Percentiles rank a stretch among this genome's conserved stretches.
These are phyloP conservation scores for Orchestia grillus DNA, from an alignment of 1,140 invertebrate species.

Conservation along the genomic window DNA sequence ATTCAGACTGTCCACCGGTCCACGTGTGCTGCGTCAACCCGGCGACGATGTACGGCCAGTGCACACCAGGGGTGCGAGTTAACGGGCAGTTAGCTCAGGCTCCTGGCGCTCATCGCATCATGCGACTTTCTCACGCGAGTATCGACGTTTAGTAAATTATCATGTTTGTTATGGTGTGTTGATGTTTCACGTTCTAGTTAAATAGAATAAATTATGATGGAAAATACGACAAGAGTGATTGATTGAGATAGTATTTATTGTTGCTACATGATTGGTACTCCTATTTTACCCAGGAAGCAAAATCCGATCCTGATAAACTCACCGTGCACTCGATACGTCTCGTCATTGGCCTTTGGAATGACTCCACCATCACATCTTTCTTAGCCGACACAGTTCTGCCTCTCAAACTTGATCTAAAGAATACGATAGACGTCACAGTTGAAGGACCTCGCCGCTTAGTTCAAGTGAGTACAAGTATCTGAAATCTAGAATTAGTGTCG, in stretches of 20 bases:
- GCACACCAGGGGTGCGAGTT: background rate
- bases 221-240: background rate
- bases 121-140: too few species aligned
- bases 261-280: background rate
- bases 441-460: background rate
- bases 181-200: too few species aligned
- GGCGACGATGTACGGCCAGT: background rate
- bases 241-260: background rate
- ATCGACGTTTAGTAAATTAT: background rate
- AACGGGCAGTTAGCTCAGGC: background rate
- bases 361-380: background rate
- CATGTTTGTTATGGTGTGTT: background rate
- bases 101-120: too few species aligned
- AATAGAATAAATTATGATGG: background rate
- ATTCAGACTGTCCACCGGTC: background rate
- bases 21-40: background rate
- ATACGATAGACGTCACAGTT: background rate
- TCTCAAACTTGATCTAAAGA: slow-evolving; percentile 3
- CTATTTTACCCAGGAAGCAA: background rate
- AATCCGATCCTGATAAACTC: background rate
- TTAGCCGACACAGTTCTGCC: background rate
- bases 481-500: background rate
- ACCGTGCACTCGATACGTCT: background rate
- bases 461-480: background rate
- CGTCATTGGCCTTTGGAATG: background rate